Percentiles rank a stretch among this genome's conserved stretches.
Evolutionary conservation across 2,888 invertebrate genomes (phyloP).

Genomic region (Alloplasta piceator): DNA sequence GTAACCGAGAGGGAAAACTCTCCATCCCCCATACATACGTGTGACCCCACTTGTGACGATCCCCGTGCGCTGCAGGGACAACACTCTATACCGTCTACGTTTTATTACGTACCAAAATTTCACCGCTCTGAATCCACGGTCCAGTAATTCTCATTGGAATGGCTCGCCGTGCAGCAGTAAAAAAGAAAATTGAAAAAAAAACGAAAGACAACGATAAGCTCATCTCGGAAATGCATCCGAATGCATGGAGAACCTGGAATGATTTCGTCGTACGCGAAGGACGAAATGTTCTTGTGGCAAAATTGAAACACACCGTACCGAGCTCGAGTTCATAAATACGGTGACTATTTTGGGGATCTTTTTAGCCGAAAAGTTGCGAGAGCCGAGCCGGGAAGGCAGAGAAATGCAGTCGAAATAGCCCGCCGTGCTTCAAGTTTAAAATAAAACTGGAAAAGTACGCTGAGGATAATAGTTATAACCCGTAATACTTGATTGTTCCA

Average conservation of each 20-base stretch:
- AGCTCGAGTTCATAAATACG: constrained; percentile 27
- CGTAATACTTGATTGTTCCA: constrained; percentile 30
- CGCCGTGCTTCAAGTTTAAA: constrained; percentile 31
- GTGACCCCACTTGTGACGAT: background rate
- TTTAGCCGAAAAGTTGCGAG: background rate
- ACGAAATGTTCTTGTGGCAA: background rate
- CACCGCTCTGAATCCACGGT: background rate
- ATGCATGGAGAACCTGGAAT: constrained; percentile 24
- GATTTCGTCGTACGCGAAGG: background rate
- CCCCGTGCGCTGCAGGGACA: background rate
- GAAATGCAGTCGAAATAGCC: constrained; percentile 23
- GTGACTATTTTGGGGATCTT: background rate
- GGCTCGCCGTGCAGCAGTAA: background rate
- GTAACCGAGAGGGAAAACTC: constrained; percentile 4
- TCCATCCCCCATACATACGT: background rate
- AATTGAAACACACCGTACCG: background rate
- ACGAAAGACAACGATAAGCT: background rate
- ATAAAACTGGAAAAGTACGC: constrained; percentile 46
- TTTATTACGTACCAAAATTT: background rate
- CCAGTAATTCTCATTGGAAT: background rate
- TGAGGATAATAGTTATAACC: constrained; percentile 39
- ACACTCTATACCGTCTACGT: constrained; percentile 1
- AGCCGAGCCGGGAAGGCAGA: constrained; percentile 5
- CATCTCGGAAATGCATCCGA: background rate
- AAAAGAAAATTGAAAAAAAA: background rate